Base-by-base conservation (phyloP, 1,140 invertebrate species). In the Drosophila pachea region DNA sequence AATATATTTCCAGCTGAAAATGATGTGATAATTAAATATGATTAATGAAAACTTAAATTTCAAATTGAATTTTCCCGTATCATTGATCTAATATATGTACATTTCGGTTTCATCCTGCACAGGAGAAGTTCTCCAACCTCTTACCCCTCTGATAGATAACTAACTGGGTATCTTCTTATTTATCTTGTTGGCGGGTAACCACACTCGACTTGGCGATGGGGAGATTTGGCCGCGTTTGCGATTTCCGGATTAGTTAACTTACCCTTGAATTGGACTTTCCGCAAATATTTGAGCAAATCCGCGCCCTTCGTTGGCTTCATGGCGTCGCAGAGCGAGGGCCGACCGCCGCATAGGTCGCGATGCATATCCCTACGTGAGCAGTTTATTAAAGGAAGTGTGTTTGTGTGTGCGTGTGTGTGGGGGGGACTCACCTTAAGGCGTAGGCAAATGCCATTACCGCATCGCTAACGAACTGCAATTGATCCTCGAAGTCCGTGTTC, bases 401-500 rank as follows among this genome's bases (percentile, higher is more conserved):
- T 7, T 38, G 8, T 7, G 33, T 48, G 38, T 75, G 50, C 90
- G 22, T 53, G 14, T 16, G 6, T 9, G 29, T 5, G 5, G 4
- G 36, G 32, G 5, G 4, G 38, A 22, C 42, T 91, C 91, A 96
- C 95, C 93, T 92, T 73, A 98, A 93, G 50, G 96, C 96, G 78
- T 96, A 94, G 29, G 95, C 96, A 88, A 98, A 97, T 3, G 95
- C 95, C 93, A 97, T 94, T 0, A 97, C 96, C 22, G 97, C 96
- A 89, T 98, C 96, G 31, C 95, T 96, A 29, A 98, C 96, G 89
- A 97, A 98, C 89, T 98, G 97, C 42, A 98, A 90, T 83, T 98
- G 97, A 75, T 94, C 93, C 89, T 98, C 97, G 74, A 97, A 96
- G 60, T 94, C 94, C 0, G 94, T 97, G 76, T 95, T 94, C 47